phyloP scores from a whole-genome alignment of 2,113 vertebrate species.

The Patagioenas fasciata region DNA sequence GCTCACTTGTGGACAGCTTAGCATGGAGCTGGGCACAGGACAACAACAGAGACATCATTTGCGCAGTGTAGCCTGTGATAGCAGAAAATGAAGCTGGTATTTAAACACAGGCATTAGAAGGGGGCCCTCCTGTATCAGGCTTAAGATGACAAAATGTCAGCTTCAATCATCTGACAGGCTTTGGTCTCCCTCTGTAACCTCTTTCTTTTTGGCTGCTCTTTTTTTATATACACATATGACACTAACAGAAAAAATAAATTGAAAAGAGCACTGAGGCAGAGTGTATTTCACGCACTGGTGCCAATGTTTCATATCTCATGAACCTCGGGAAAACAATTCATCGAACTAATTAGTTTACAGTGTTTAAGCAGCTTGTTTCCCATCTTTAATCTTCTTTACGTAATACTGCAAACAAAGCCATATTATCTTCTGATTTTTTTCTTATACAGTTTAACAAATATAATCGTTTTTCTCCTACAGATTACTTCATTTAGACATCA shows the following conservation, averaged over 20 bases:
- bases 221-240: conserved; percentile 70
- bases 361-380: conserved; percentile 84
- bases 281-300: conserved; percentile 80
- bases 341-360: conserved; percentile 85
- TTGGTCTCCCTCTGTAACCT: conserved; percentile 61
- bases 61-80: conserved; percentile 30
- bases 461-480: conserved; percentile 65
- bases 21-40: background rate
- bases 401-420: conserved; percentile 79
- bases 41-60: conserved; percentile 51
- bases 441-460: conserved; percentile 77
- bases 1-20: background rate
- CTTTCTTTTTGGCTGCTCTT: conserved; percentile 63
- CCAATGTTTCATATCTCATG: conserved; percentile 81
- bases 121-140: background rate
- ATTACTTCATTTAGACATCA: conserved; percentile 80
- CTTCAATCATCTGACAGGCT: conserved; percentile 63
- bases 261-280: conserved; percentile 82
- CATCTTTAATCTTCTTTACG: conserved; percentile 83
- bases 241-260: conserved; percentile 83
- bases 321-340: conserved; percentile 83
- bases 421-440: conserved; percentile 78
- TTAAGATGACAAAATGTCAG: conserved; percentile 73
- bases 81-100: conserved; percentile 64
- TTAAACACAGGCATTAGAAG: conserved; percentile 54